phyloP scores from a whole-genome alignment of 1,140 invertebrate genomes.

The Berghia stephanieae region DNA sequence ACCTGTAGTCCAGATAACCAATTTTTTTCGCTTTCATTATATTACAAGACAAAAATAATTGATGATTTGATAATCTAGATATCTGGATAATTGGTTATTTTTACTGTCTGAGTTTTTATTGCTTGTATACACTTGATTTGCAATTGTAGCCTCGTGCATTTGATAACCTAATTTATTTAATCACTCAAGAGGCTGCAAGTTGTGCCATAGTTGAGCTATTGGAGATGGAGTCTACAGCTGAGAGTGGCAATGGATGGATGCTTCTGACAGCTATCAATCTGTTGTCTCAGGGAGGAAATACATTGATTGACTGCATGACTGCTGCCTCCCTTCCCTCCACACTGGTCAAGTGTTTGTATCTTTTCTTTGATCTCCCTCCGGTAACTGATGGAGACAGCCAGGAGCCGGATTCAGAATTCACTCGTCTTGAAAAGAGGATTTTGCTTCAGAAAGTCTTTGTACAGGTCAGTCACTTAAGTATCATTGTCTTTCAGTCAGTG shows the following conservation, averaged over 20 bases:
- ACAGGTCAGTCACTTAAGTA: slow-evolving; percentile 76
- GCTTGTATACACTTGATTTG: neutral
- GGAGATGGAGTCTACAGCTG: slow-evolving; percentile 81
- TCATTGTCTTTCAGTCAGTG: too few relatives aligned
- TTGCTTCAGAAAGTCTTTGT: slow-evolving; percentile 96
- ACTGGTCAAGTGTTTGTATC: slow-evolving; percentile 96
- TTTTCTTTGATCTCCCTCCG: slow-evolving; percentile 95
- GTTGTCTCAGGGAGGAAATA: slow-evolving; percentile 75
- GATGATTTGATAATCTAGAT: too few relatives aligned
- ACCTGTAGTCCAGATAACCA: too few relatives aligned
- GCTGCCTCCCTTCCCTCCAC: slow-evolving; percentile 95
- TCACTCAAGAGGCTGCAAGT: slow-evolving; percentile 81
- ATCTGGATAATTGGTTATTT: neutral
- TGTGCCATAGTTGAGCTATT: slow-evolving; percentile 95
- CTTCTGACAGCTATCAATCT: slow-evolving; percentile 87
- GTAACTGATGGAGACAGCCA: slow-evolving; percentile 76
- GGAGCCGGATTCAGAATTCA: slow-evolving; percentile 80
- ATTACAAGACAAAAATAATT: too few relatives aligned
- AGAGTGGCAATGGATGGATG: slow-evolving; percentile 97
- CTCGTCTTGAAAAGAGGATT: slow-evolving; percentile 87
- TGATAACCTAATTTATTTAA: neutral
- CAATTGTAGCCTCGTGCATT: neutral
- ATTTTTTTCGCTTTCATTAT: too few relatives aligned
- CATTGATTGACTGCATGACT: slow-evolving; percentile 81
- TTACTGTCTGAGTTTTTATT: neutral